These are phyloP conservation scores for Ectropis grisescens DNA, from an alignment of 1,140 invertebrate genomes.

Conservation along the genomic window DNA sequence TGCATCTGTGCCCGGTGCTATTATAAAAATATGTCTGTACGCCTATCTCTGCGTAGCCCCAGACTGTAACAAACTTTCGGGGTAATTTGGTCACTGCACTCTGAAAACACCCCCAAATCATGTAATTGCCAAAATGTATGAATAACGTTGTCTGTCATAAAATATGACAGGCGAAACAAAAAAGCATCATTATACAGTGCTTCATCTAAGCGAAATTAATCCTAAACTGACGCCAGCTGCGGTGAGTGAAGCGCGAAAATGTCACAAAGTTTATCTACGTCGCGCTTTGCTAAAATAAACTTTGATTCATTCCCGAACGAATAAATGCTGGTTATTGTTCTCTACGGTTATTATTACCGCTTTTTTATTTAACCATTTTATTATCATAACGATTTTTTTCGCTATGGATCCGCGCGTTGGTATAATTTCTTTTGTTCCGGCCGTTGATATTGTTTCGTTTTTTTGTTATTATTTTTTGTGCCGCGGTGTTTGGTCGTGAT, in stretches of 20 bases:
- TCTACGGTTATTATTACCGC: conserved; percentile 53
- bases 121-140: no score
- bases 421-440: conserved; percentile 65
- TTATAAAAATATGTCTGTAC: conserved; percentile 39
- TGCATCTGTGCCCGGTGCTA: conserved; percentile 42
- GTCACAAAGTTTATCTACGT: conserved; percentile 56
- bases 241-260: conserved; percentile 22
- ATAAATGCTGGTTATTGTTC: conserved; percentile 56
- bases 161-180: conserved; percentile 41
- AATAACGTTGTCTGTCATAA: conserved; percentile 24
- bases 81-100: no score
- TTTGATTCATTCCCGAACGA: conserved; percentile 47
- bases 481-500: conserved; percentile 48
- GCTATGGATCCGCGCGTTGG: conserved; percentile 45
- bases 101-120: no score
- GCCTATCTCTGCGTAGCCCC: no score
- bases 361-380: conserved; percentile 63
- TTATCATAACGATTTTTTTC: conserved; percentile 64
- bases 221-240: conserved; percentile 55
- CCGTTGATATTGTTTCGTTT: conserved; percentile 58
- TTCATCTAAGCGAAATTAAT: conserved; percentile 50
- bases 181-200: conserved; percentile 56
- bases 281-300: conserved; percentile 49
- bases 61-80: no score
- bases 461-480: conserved; percentile 41